Percentiles rank a stretch among this genome's conserved stretches.
Conservation (phyloP, 2,113 vertebrate genomes). For the Raphicerus campestris region DNA sequence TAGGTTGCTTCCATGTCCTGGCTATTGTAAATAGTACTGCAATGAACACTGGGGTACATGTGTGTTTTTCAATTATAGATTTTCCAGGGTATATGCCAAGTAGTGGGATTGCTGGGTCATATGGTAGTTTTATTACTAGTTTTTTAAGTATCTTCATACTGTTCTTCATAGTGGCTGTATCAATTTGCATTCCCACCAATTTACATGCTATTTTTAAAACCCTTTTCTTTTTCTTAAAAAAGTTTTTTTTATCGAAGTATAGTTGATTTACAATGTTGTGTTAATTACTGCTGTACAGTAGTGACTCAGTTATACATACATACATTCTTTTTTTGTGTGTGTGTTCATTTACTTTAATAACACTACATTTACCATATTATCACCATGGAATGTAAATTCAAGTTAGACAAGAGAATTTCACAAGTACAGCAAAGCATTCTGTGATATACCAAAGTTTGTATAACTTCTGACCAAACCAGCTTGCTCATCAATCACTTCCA, state of each 20-base stretch:
- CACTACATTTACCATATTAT: not conserved
- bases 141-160: not conserved
- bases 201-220: not conserved
- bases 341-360: not conserved
- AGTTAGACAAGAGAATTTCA: constrained; percentile 2
- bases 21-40: not conserved
- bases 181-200: not conserved
- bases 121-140: not conserved
- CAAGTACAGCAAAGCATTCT: not conserved
- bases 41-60: not conserved
- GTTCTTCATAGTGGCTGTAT: not conserved
- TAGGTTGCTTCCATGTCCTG: not conserved
- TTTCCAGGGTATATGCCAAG: not conserved
- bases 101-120: not conserved
- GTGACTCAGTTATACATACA: not conserved
- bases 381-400: constrained; percentile 49
- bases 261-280: not conserved
- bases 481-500: not conserved
- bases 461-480: not conserved
- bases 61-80: not conserved
- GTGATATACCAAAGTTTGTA: not conserved
- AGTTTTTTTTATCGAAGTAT: not conserved
- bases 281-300: not conserved
- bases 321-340: not conserved
- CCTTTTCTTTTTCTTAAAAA: not conserved